Base-by-base conservation (phyloP, 2,113 vertebrate genomes). In the Ailurus styani region DNA sequence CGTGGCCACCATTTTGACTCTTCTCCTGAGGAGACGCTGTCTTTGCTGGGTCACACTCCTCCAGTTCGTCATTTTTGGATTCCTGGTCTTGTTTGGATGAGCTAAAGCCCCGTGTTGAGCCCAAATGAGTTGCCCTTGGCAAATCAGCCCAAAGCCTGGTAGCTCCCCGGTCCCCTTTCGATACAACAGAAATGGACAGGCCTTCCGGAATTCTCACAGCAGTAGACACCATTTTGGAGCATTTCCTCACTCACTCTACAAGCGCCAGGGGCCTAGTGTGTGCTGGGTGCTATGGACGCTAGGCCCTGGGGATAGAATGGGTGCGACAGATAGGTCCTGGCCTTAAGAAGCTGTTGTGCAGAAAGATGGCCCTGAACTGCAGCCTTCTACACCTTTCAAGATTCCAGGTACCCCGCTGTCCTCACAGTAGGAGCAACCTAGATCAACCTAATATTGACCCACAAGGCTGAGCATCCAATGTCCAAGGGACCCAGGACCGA, bases 51-150 rank as follows among this genome's bases (percentile, higher is more conserved):
- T 54, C 62, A 55, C 29, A 25, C 57, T 72, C 87, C 72, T 54
- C 64, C 62, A 21, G 57, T 84, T 42, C 70, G 66, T 84, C 66
- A 75, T 27, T 91, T 95, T 52, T 64, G 90, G 92, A 86, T 96
- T 96, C 93, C 88, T 82, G 64, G 40, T 95, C 90, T 97, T 91
- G 62, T 83, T 54, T 77, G 81, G 82, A 90, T 77, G 96, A 78
- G 83, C 40, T 29, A 20, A 75, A 96, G 73, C 40, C 23, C 60
- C 82, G 54, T 64, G 11, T 52, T 72, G n/a, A 72, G 50, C n/a
- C 66, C 77, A 91, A 81, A 45, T 57, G 83, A 78, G 77, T 62
- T 91, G 89, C 84, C 78, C 31, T 86, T 86, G 85, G 91, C 83
- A 93, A 82, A 60, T 21, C 37, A 34, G 42, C 54, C n/a, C 17